These are phyloP conservation scores for Agapetus fuscipes DNA, from an alignment of 2,888 invertebrate genomes.

Conservation along the genomic window DNA sequence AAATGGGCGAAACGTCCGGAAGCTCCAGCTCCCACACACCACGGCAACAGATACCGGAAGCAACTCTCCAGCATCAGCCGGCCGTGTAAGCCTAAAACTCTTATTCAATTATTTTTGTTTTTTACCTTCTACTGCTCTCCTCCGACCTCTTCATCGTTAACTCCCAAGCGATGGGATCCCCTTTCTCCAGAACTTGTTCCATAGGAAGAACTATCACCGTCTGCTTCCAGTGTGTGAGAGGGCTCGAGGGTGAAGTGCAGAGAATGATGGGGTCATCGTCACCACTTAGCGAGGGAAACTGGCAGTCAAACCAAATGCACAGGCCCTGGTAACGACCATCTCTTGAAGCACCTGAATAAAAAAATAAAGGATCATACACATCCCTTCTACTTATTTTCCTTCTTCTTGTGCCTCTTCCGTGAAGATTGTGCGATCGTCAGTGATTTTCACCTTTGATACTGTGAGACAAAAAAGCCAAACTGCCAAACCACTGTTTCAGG, in stretches of 20 bases:
- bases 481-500: no score
- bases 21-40: no score
- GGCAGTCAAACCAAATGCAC: slow-evolving; percentile 73
- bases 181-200: slow-evolving; percentile 42
- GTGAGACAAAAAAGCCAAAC: no score
- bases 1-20: no score
- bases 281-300: slow-evolving; percentile 48
- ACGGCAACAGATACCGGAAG: no score
- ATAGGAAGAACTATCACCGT: slow-evolving; percentile 73
- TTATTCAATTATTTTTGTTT: slow-evolving; percentile 21
- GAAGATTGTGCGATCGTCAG: no score
- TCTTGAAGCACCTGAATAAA: slow-evolving; percentile 38
- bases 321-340: slow-evolving; percentile 60
- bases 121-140: slow-evolving; percentile 39
- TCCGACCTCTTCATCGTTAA: slow-evolving; percentile 48
- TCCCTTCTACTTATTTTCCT: no score
- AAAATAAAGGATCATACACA: background rate
- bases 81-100: no score
- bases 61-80: no score
- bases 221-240: slow-evolving; percentile 89
- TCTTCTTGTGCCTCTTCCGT: no score
- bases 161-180: slow-evolving; percentile 61
- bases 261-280: slow-evolving; percentile 49
- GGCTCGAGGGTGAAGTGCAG: slow-evolving; percentile 64
- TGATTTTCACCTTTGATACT: no score